Percentiles rank a stretch among this genome's conserved stretches.
Conservation (phyloP, 2,888 invertebrate species). For the Dione juno region DNA sequence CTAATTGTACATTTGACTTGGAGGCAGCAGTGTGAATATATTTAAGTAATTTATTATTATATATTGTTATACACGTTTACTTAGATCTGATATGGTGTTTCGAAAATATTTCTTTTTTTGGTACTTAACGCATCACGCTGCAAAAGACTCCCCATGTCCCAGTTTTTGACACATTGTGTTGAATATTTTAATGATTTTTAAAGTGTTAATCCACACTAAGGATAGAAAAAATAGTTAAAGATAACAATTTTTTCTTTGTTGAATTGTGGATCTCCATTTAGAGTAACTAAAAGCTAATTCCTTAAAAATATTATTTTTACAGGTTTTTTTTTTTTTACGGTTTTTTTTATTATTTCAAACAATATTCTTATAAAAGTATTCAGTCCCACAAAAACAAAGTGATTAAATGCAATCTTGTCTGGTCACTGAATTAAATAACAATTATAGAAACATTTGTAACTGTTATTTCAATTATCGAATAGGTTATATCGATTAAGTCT, state of each 20-base stretch:
- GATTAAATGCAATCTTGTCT: neutral
- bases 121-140: too few species aligned
- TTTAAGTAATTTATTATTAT: constrained; percentile 14
- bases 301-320: too few species aligned
- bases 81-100: neutral
- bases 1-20: constrained; percentile 25
- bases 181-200: too few species aligned
- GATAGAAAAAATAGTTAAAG: too few species aligned
- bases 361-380: neutral
- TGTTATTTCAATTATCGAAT: constrained; percentile 24
- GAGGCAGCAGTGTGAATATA: constrained; percentile 3
- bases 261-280: too few species aligned
- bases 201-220: too few species aligned
- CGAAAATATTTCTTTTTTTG: neutral
- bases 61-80: neutral
- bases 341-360: too few species aligned
- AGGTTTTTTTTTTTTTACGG: too few species aligned
- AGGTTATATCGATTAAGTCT: constrained; percentile 17
- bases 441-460: neutral
- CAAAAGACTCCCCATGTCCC: too few species aligned
- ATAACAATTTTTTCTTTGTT: too few species aligned
- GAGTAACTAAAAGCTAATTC: too few species aligned
- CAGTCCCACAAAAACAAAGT: neutral
- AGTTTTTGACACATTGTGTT: too few species aligned
- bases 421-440: neutral